These are phyloP conservation scores for Ochotona curzoniae DNA, from an alignment of 2,113 vertebrate genomes.

Conservation along the genomic window DNA sequence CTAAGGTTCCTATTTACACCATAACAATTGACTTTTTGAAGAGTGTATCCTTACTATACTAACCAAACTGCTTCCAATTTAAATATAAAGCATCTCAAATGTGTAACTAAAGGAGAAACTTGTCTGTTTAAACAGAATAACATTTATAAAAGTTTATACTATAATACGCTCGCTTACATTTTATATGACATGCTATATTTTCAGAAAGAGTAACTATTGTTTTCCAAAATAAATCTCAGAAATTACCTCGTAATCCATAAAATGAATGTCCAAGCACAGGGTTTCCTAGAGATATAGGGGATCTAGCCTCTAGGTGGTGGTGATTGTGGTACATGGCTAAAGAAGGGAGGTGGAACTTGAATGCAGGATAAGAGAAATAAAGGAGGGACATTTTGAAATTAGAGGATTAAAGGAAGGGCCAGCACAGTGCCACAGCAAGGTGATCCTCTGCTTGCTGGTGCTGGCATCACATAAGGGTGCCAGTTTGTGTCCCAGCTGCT, in stretches of 20 bases:
- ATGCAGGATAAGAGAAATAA: neutral
- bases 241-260: neutral
- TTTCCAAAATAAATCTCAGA: neutral
- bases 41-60: neutral
- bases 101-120: neutral
- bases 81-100: neutral
- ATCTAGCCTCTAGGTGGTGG: neutral
- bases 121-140: neutral
- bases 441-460: too few relatives aligned
- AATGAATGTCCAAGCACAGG: neutral
- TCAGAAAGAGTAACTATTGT: neutral
- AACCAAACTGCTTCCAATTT: neutral
- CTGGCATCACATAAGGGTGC: too few relatives aligned
- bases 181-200: neutral
- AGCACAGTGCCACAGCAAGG: too few relatives aligned
- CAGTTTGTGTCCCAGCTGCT: too few relatives aligned
- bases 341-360: neutral
- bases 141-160: neutral
- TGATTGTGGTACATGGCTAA: neutral
- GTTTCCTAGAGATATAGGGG: neutral
- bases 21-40: slow-evolving; percentile 46
- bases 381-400: neutral
- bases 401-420: too few relatives aligned
- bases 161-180: neutral
- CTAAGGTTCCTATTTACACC: slow-evolving; percentile 41